phyloP scores from a whole-genome alignment of 2,113 vertebrate genomes.

The Riparia riparia region DNA sequence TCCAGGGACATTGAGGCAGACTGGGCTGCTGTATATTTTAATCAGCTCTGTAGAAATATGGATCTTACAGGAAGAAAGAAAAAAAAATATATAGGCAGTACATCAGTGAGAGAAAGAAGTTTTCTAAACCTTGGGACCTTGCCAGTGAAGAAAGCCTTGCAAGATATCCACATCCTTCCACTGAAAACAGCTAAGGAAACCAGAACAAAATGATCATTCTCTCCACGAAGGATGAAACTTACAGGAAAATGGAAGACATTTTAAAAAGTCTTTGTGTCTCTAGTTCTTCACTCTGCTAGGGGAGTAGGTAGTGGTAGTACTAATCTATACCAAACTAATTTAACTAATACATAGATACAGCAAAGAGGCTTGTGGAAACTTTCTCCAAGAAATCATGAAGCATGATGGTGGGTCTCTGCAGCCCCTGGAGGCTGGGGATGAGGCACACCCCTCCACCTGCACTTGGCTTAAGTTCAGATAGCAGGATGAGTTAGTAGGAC shows the following conservation, averaged over 20 bases:
- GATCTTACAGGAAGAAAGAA: not conserved
- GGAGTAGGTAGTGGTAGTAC: not conserved
- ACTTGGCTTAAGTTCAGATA: not conserved
- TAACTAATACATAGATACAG: not conserved
- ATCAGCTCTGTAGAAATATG: not conserved
- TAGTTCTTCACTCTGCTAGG: not conserved
- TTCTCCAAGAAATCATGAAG: not conserved
- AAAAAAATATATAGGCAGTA: not conserved
- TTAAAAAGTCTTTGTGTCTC: not conserved
- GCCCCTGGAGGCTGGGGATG: accelerated
- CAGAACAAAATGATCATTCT: not conserved
- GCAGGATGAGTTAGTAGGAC: not conserved
- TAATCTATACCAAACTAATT: not conserved
- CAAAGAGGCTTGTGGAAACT: not conserved
- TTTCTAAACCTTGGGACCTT: not conserved
- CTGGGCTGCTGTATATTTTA: accelerated
- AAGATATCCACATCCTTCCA: not conserved
- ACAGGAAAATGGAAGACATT: not conserved
- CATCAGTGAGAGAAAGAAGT: not conserved
- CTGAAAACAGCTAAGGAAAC: not conserved
- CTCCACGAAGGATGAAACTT: not conserved
- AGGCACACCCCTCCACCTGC: accelerated
- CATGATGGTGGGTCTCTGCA: not conserved
- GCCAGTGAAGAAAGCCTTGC: not conserved
- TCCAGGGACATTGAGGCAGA: not conserved